Base-by-base conservation (phyloP, 2,113 vertebrate genomes). In the Chionis minor region DNA sequence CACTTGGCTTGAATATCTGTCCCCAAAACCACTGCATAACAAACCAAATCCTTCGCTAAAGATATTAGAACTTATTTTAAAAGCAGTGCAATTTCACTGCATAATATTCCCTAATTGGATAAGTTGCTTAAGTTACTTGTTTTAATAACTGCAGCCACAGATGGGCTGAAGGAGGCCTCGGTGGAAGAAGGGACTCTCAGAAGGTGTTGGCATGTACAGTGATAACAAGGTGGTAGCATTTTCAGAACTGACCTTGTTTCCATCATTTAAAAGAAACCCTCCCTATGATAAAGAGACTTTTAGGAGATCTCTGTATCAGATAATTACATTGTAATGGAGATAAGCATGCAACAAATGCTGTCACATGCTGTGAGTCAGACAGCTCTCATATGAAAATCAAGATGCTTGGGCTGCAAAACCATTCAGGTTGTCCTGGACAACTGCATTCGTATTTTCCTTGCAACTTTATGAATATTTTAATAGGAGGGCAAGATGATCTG, bases 181-280 rank as follows among this genome's bases (percentile, higher is more conserved):
- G 30, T 62, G 33, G 40, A 82, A 91, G 66, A 91, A 77, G 19
- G 30, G 45, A 62, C 40, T 52, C 27, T 54, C n/a, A 55, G 58
- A 77, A 85, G 42, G 3, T 94, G 74, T 45, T 91, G 74, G 22
- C 58, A 59, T 14, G 32, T 77, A 55, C 4, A 30, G 22, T 58
- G 70, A 45, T 66, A 70, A 82, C 0, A 12, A 92, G 44, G 54
- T 32, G 66, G 69, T 23, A 80, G 21, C 27, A 58, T 93, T 93
- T 88, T 80, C 90, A 88, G 58, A 88, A 83, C 4, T 80, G 49
- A 66, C 58, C 33, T 94, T 87, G 65, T 96, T 97, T 96, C 85
- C 82, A 85, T 81, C 74, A 65, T 90, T 94, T 92, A 86, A 94
- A 90, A 94, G 47, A 95, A 92, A 91, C 66, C 72, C 47, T 89